A percentile compares a stretch with the other conserved stretches of the same genome.
Conservation (phyloP, 2,797 vertebrate species). For the Rhynchonycteris naso region DNA sequence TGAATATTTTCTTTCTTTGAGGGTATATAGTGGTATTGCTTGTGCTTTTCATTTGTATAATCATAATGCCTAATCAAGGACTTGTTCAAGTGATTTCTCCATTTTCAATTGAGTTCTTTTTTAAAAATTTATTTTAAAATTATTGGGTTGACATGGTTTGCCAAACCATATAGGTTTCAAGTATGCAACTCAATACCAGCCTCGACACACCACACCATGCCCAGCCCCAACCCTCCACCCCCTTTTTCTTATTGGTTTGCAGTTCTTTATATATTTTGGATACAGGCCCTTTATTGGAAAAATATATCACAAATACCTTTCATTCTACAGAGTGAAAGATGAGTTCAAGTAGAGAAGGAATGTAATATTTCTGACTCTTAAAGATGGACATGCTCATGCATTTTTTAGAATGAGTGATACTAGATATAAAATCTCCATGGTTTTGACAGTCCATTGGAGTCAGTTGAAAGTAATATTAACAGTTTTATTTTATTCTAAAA, state of each 20-base stretch:
- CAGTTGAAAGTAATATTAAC: background rate
- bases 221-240: no score
- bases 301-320: background rate
- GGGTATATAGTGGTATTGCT: background rate
- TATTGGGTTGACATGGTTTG: no score
- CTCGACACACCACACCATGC: no score
- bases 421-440: background rate
- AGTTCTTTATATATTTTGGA: constrained; percentile 25
- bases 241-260: background rate
- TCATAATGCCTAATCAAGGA: background rate
- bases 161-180: no score
- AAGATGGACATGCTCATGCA: background rate
- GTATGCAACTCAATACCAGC: no score
- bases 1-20: background rate
- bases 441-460: background rate
- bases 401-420: background rate
- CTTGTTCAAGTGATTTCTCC: background rate
- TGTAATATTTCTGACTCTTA: background rate
- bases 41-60: constrained; percentile 24
- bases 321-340: background rate
- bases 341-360: background rate
- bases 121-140: no score
- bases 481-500: constrained; percentile 33
- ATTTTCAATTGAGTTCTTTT: background rate
- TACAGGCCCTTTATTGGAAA: background rate